Conservation (phyloP, 2,113 vertebrate genomes). For the Larimichthys crocea region DNA sequence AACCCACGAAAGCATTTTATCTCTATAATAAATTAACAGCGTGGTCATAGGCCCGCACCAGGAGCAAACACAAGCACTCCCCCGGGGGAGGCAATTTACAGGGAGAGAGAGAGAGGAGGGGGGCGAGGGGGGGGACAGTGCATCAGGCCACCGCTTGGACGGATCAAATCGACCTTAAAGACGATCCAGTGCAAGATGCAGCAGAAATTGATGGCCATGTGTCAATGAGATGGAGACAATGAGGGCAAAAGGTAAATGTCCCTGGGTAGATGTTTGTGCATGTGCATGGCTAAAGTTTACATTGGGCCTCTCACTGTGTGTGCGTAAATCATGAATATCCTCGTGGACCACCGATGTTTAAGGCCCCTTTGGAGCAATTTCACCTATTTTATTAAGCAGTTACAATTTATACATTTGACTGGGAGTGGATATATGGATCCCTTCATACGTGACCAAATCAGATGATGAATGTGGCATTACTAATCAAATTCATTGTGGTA, state of each 20-base stretch:
- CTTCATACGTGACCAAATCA: conserved; percentile 55
- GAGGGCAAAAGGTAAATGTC: conserved; percentile 75
- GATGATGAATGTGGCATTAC: conserved; percentile 74
- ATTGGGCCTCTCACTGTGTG: conserved; percentile 50
- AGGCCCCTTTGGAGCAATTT: conserved; percentile 71
- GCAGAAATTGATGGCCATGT: conserved; percentile 77
- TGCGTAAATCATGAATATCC: conserved; percentile 79
- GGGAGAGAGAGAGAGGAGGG: not conserved
- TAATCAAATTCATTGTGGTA: conserved; percentile 73
- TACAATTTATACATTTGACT: conserved; percentile 73
- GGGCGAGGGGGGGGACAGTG: conserved; percentile 40
- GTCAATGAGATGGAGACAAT: conserved; percentile 78
- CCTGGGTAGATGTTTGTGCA: conserved; percentile 69
- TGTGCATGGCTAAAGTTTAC: conserved; percentile 64
- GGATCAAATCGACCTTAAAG: conserved; percentile 78
- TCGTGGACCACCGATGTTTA: conserved; percentile 52
- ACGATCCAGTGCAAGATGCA: conserved; percentile 63
- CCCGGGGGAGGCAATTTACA: conserved; percentile 76
- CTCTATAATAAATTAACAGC: conserved; percentile 80
- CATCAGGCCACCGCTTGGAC: conserved; percentile 60
- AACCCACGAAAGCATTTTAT: conserved; percentile 78
- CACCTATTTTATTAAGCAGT: conserved; percentile 78
- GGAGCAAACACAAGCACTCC: conserved; percentile 80
- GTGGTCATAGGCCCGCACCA: conserved; percentile 43
- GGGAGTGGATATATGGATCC: conserved; percentile 67